A percentile compares a stretch with the other conserved stretches of the same genome.
Evolutionary conservation across 1,140 invertebrate genomes (phyloP).

Genomic region (Megathymus violae): DNA sequence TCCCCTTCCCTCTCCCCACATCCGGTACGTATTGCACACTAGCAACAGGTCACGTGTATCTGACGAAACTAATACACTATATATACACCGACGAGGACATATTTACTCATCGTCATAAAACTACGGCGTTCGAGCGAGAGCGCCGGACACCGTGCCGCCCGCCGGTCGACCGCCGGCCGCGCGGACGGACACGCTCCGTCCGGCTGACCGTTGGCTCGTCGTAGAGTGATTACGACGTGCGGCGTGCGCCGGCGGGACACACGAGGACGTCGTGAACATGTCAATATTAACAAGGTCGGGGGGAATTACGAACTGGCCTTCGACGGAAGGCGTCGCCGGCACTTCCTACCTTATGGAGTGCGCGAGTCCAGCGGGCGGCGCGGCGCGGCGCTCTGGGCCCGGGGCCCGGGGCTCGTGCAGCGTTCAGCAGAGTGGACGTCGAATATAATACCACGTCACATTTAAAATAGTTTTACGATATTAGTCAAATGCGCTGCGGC

Average conservation of each 20-base stretch:
- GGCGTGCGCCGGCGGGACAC: no score
- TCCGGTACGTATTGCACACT: slow-evolving; percentile 25
- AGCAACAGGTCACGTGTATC: not conserved
- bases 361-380: no score
- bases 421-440: slow-evolving; percentile 15
- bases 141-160: no score
- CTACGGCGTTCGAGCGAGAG: not conserved
- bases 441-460: slow-evolving; percentile 17
- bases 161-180: no score
- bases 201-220: no score
- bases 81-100: not conserved
- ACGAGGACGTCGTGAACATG: not conserved
- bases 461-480: slow-evolving; percentile 15
- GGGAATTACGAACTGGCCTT: slow-evolving; percentile 8
- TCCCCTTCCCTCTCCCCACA: not conserved
- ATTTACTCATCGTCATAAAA: no score
- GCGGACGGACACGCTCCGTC: no score
- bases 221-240: no score
- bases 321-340: not conserved
- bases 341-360: no score
- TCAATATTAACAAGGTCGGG: slow-evolving; percentile 9
- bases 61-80: not conserved
- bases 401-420: not conserved
- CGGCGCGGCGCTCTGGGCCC: no score
- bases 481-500: slow-evolving; percentile 2